These are phyloP conservation scores for Diarsia brunnea DNA, from an alignment of 2,888 invertebrate species.

Conservation along the genomic window DNA sequence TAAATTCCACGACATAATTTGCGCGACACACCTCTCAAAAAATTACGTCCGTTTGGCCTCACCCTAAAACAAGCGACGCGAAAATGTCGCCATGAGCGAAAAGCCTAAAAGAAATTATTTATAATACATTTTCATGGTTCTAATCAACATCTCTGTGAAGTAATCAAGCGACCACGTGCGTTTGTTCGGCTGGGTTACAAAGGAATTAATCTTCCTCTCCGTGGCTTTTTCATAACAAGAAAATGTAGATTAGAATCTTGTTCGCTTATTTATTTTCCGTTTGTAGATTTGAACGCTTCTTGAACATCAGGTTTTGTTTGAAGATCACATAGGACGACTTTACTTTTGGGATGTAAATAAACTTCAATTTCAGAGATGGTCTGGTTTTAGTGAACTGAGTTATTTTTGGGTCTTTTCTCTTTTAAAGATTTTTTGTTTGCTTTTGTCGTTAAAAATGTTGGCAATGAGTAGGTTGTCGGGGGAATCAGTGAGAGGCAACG, in stretches of 20 bases:
- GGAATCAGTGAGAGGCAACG: too few relatives aligned
- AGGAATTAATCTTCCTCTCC: conserved; percentile 48
- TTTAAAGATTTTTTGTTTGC: neutral
- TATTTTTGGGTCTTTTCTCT: neutral
- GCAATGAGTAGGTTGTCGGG: too few relatives aligned
- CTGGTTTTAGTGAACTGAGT: conserved; percentile 3
- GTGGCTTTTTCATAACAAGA: conserved; percentile 33
- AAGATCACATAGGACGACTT: neutral
- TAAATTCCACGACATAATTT: too few relatives aligned
- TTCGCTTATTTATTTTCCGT: conserved; percentile 30
- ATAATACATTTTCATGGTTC: conserved; percentile 58
- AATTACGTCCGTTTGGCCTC: too few relatives aligned
- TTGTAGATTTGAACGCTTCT: conserved; percentile 34
- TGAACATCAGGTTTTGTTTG: conserved; percentile 20
- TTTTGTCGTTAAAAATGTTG: neutral
- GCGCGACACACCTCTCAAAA: too few relatives aligned
- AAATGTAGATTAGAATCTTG: conserved; percentile 40
- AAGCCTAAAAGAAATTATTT: conserved; percentile 46
- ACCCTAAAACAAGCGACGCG: neutral
- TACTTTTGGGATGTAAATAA: neutral
- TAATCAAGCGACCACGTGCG: conserved; percentile 50
- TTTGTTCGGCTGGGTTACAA: conserved; percentile 48
- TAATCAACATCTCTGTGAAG: conserved; percentile 46
- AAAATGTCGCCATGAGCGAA: neutral
- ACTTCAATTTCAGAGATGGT: neutral